Evolutionary conservation across 2,888 invertebrate genomes (phyloP), one percentile per base, ranked within the genome.

Genomic region (Drosophila tanythrix): DNA sequence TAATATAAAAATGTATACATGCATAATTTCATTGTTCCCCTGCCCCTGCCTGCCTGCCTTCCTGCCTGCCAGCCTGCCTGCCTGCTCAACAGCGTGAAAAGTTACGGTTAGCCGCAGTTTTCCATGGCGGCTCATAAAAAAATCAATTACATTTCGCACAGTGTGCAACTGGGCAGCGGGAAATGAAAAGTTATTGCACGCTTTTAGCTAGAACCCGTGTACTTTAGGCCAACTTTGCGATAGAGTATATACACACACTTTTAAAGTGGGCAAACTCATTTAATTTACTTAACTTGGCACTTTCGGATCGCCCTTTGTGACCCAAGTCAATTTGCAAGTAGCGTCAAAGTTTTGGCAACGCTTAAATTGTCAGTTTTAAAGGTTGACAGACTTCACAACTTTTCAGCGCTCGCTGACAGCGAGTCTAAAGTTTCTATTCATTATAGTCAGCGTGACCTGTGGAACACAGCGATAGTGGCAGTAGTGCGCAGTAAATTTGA

Each of bases 111-210:
- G 48, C 36, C 40, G 46, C 56, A 38, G 25, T 69, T 67, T 60
- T 38, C 63, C 38, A 6, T 25, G 6, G 38, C 29, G 52, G 29
- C 73, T 73, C 77, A 58, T 81, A 78, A 78, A 78, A 77, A 78
- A 82, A 82, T 82, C 82, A 81, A 83, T 76, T 82, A 70, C 52
- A 82, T 62, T 79, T 67, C 75, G 58, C 75, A 46, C 51, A 50
- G 58, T 74, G 56, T 73, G 73, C 62, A 74, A 55, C 68, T 74
- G 69, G 85, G 72, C 61, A 71, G 46, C 69, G 69, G 63, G 56
- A 90, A 90, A 86, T 90, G 84, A 90, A 78, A 89, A 87, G 76
- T 89, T 88, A 82, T 85, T 75, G 76, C 83, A 71, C 68, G 90
- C 80, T 90, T 76, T 88, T 82, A 80, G 81, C 83, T 76, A 43